Evolutionary conservation across 2,113 vertebrate species (phyloP), one percentile per base, ranked within the genome.

Genomic region (Dissostichus mawsoni): DNA sequence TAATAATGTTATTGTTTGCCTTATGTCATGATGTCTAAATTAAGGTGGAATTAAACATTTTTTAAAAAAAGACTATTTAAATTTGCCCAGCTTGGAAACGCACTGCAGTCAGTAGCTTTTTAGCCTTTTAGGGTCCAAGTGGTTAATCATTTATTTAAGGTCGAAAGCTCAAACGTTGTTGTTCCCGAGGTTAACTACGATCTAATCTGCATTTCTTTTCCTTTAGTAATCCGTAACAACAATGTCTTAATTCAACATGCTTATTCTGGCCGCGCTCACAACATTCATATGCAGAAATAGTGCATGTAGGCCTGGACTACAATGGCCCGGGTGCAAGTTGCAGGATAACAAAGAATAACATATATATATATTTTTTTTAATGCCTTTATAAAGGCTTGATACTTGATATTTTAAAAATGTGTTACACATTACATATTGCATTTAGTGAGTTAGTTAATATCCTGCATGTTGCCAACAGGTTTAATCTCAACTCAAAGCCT

Each of bases 61-160:
- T 8, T 44, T 2, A 6, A 1, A 41, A 41, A 41, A 41, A 41
- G 36, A 5, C 7, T 17, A 53, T 18, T 52, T 61, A 29, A 63
- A 23, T 1, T 23, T 62, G 25, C 23, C 3, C 36, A 45, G 48
- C 4, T 56, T 65, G 53, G 7, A 64, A 84, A 84, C 9, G 20
- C 68, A n/a, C 64, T 50, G 69, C 67, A 45, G 63, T 50, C 77
- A 77, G 86, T 58, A 68, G 82, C 74, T 83, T 83, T 29, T 80
- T 51, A 73, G 74, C 55, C 66, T 48, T 25, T 45, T 64, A 78
- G 62, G 69, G 65, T 74, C 67, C 74, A 63, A 69, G 88, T 79
- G 80, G 92, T 95, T 95, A 95, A 95, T 95, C 86, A 95, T 95
- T 95, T 92, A 94, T 94, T 94, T 91, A 87, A 81, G 89, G 90